Evolutionary conservation across 2,888 invertebrate species (phyloP), one percentile per base, ranked within the genome.

Genomic region (Ariolimax columbianus): DNA sequence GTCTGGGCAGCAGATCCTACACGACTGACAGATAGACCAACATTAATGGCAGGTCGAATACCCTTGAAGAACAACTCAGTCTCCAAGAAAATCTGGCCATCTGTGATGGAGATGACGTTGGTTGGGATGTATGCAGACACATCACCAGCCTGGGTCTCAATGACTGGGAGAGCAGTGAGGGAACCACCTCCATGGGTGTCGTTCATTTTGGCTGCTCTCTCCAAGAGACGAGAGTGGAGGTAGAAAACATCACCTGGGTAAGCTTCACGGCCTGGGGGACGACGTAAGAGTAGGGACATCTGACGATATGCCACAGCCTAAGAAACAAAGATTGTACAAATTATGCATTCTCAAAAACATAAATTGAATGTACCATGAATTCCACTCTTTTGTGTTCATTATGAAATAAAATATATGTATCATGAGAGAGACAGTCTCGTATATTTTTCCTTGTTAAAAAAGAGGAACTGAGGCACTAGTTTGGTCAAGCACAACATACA

Each of bases 221-320:
- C 99, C 92, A 99, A 96, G 91, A 99, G 96, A 96, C 99, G 98
- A 47, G 98, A 98, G 95, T 99, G 99, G 93, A 99, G 97, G 95
- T 99, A 99, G 96, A 99, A 99, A 92, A 99, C 99, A 95, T 99
- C 99, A 95, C 99, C 99, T 91, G 99, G 99, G 95, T 99, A 99
- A 93, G 99, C 99, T 95, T 99, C 99, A 96, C 99, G 98, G 96
- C 99, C 99, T 92, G 99, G 99, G 90, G 99, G 99, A 96, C 99
- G 97, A 96, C 99, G 97, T 95, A 99, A 96, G 96, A 99, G 95
- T 95, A 99, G 96, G 55, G 99, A 99, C 99, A 99, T 99, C 96
- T 97, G 95, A 96, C 99, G 98, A 95, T 99, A 99, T 92, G 99
- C 99, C 51, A 99, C 99, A 93, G 99, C 99, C 94, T 95, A 93